These are phyloP conservation scores for Teleogryllus occipitalis DNA, from an alignment of 1,140 invertebrate species.

Conservation along the genomic window DNA sequence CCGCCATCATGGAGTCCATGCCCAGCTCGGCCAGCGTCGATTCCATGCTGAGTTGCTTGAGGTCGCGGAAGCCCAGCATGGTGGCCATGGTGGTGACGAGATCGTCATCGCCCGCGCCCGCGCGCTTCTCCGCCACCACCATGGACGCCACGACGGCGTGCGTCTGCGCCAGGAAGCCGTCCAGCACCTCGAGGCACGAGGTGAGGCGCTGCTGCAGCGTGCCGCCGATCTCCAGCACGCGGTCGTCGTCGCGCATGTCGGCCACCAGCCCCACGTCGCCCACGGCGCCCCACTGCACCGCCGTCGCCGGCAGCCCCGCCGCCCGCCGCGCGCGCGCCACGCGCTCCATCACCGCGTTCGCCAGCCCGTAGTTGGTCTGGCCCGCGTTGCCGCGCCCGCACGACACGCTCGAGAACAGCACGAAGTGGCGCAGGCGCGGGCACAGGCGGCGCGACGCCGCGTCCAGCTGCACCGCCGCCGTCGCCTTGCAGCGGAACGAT, in stretches of 20 bases:
- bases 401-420: constrained; percentile 39
- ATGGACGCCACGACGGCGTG: neutral
- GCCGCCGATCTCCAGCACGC: neutral
- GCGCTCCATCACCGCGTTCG: constrained; percentile 58
- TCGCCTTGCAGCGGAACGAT: neutral
- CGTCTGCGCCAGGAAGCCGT: neutral
- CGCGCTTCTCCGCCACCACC: neutral
- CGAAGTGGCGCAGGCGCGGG: constrained; percentile 40
- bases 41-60: constrained; percentile 49
- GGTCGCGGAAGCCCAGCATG: constrained; percentile 36
- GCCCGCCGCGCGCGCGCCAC: constrained; percentile 46
- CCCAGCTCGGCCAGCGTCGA: constrained; percentile 71
- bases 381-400: constrained; percentile 56
- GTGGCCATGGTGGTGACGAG: neutral
- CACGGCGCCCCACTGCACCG: constrained; percentile 28
- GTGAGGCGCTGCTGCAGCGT: neutral
- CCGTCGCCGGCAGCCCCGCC: constrained; percentile 41
- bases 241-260: constrained; percentile 69
- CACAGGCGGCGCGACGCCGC: constrained; percentile 38
- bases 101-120: neutral
- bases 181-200: neutral
- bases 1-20: constrained; percentile 74
- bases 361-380: constrained; percentile 58
- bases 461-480: constrained; percentile 37
- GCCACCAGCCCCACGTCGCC: constrained; percentile 33